These are phyloP conservation scores for Lordiphosa clarofinis DNA, from an alignment of 1,140 invertebrate species.

Conservation along the genomic window DNA sequence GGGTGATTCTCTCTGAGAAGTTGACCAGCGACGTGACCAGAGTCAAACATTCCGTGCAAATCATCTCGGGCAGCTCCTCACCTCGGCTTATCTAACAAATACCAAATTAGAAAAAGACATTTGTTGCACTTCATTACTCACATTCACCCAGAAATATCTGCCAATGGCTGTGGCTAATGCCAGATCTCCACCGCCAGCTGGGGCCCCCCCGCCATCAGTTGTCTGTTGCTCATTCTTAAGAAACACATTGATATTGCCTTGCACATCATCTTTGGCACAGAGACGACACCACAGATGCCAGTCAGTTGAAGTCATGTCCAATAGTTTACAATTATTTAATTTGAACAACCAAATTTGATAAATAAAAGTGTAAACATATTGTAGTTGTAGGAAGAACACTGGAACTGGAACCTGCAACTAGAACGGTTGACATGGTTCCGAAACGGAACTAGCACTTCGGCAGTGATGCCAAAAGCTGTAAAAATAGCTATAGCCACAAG, in stretches of 20 bases:
- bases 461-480: too few relatives aligned
- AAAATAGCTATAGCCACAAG: too few relatives aligned
- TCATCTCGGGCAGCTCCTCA: conserved; percentile 57
- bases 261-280: conserved; percentile 64
- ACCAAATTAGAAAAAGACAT: not conserved
- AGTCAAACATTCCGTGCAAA: conserved; percentile 63
- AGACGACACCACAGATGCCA: conserved; percentile 72
- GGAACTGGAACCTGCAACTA: too few relatives aligned
- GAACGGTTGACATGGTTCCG: too few relatives aligned
- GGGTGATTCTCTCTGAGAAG: conserved; percentile 62
- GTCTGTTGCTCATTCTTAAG: conserved; percentile 52
- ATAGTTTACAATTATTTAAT: not conserved
- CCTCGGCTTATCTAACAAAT: conserved; percentile 41
- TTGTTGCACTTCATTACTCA: conserved; percentile 19
- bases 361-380: too few relatives aligned
- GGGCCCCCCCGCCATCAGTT: not conserved
- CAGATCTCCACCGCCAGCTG: conserved; percentile 12
- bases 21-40: conserved; percentile 58
- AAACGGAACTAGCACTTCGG: too few relatives aligned
- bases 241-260: conserved; percentile 62
- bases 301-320: conserved; percentile 1
- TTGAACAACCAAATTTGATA: not conserved
- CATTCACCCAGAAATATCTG: conserved; percentile 72
- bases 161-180: conserved; percentile 57
- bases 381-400: too few relatives aligned